Base-by-base conservation (phyloP, 2,888 invertebrate species). In the Alentia gelatinosa region DNA sequence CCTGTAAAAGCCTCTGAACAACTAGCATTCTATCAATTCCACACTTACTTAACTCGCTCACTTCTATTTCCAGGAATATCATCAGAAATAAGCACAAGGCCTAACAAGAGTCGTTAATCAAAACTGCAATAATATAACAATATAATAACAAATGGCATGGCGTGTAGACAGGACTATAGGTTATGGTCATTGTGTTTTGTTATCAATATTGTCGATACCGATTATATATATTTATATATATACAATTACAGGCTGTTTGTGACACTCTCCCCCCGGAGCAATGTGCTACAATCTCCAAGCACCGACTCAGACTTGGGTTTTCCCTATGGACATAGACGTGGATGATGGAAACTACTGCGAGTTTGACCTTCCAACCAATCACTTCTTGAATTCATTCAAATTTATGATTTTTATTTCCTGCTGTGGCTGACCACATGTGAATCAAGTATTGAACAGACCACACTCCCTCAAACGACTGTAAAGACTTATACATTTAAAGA, bases 341-440 rank as follows among this genome's bases (percentile, higher is more conserved):
- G 4, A 5, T 35, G 79, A 26, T 79, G 79, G 79, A 79, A 79
- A 79, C 79, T 79, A 79, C 79, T n/a, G 35, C n/a, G 79, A 79
- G 79, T 37, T 79, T 37, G 35, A 19, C 79, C 39, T 79, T 79
- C 37, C n/a, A n/a, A n/a, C n/a, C n/a, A n/a, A n/a, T n/a, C n/a
- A n/a, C n/a, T n/a, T n/a, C n/a, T n/a, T n/a, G n/a, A n/a, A n/a
- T n/a, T n/a, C n/a, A n/a, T n/a, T n/a, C n/a, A n/a, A n/a, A n/a
- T n/a, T n/a, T n/a, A n/a, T n/a, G 39, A 37, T 35, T 39, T 23
- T 37, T 79, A 33, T 79, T 4, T 37, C 79, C 79, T 39, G 39
- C 35, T 75, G 26, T 74, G 74, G 4, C 1, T 63, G 37, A 19
- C 79, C 79, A 79, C 79, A 37, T 4, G 79, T 19, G 39, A 79